These are phyloP conservation scores for Petroica traversi DNA, from an alignment of 2,113 vertebrate genomes.

Conservation along the genomic window DNA sequence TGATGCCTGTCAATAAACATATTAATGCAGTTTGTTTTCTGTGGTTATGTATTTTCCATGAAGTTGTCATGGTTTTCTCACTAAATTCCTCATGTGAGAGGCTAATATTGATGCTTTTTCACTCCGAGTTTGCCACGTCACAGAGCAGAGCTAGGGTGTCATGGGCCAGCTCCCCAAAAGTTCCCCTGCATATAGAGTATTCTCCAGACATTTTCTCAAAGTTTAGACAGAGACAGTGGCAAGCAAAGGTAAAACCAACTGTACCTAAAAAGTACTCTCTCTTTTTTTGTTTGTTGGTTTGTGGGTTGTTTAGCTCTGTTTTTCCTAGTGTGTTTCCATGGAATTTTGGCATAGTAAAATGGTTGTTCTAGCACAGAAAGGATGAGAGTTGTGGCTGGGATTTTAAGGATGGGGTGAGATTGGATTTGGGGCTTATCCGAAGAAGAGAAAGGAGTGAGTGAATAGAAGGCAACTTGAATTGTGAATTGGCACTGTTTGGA, in stretches of 20 bases:
- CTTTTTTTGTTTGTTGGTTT: too few species aligned
- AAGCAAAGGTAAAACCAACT: neutral
- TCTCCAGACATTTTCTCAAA: neutral
- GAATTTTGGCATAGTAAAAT: neutral
- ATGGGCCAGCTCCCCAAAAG: neutral
- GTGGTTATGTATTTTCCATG: neutral
- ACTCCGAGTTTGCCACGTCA: neutral
- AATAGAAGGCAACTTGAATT: neutral
- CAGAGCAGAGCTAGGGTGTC: neutral
- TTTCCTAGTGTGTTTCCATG: neutral
- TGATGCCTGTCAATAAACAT: neutral
- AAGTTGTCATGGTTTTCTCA: neutral
- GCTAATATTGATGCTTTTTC: neutral
- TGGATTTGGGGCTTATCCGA: neutral
- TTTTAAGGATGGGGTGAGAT: neutral
- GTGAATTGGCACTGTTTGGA: neutral
- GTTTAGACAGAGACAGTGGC: neutral
- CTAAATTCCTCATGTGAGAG: neutral
- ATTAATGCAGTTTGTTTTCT: neutral
- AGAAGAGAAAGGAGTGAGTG: neutral
- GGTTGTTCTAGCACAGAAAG: neutral
- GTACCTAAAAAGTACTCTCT: neutral
- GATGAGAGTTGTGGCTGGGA: neutral
- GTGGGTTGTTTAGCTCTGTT: neutral
- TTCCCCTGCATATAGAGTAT: neutral